Conservation (phyloP, 2,888 invertebrate species). For the Mesorhabditis belari region DNA sequence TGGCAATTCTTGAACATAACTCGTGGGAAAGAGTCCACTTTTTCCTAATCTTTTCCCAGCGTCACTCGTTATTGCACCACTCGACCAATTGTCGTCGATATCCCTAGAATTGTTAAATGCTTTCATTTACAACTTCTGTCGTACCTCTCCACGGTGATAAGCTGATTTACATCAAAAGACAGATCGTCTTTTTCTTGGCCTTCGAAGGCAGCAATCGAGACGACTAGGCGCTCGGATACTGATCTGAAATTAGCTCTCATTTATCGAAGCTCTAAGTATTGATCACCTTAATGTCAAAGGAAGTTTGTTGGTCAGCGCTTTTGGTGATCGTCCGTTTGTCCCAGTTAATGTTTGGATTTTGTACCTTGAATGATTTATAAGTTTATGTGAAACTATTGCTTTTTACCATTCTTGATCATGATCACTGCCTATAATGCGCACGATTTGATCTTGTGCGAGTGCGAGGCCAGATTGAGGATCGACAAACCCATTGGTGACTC, state of each 20-base stretch:
- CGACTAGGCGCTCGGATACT: conserved; percentile 3
- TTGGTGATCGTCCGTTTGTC: conserved; percentile 5
- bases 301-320: conserved; percentile 1
- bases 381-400: neutral
- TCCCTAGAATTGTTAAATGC: neutral
- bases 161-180: conserved; percentile 2
- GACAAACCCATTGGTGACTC: conserved; percentile 10
- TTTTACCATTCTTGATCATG: conserved; percentile 8
- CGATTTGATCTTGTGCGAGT: conserved; percentile 13
- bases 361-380: conserved; percentile 4
- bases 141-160: conserved; percentile 1
- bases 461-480: conserved; percentile 8
- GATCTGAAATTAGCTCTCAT: neutral
- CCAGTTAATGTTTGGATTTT: conserved; percentile 9
- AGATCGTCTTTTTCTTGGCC: conserved; percentile 7
- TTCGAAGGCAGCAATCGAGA: conserved; percentile 8
- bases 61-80: conserved; percentile 8
- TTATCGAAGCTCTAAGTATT: neutral
- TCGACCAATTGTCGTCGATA: conserved; percentile 2
- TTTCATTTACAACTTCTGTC: no score
- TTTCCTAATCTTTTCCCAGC: conserved; percentile 10
- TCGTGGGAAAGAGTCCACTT: conserved; percentile 6
- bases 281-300: neutral
- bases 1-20: conserved; percentile 6
- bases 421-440: conserved; percentile 3